A percentile compares a stretch with the other conserved stretches of the same genome.
Conservation (phyloP, 2,888 invertebrate species). For the Eumerus sabulonum region DNA sequence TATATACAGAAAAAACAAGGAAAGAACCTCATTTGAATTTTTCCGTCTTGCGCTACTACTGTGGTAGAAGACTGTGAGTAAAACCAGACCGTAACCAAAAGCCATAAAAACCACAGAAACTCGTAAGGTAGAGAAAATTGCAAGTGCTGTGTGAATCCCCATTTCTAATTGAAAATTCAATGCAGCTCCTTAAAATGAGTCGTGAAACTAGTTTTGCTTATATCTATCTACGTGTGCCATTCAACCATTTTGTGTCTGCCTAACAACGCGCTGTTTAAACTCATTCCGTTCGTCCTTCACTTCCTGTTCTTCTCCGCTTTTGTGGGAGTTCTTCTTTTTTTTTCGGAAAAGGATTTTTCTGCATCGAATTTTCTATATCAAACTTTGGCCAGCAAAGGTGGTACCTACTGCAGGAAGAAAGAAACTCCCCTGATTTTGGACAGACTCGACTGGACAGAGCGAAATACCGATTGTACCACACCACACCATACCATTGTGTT, state of each 20-base stretch:
- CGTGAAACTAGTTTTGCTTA: conserved; percentile 54
- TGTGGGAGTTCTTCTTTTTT: conserved; percentile 34
- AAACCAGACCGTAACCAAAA: not conserved
- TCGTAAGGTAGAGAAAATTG: conserved; percentile 6
- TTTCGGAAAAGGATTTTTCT: conserved; percentile 42
- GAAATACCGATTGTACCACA: conserved; percentile 41
- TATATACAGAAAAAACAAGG: not conserved
- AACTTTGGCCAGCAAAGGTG: conserved; percentile 25
- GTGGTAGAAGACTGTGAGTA: not conserved
- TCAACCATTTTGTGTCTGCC: conserved; percentile 27
- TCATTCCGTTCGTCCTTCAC: too few relatives aligned
- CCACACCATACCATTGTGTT: conserved; percentile 18
- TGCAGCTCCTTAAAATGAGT: conserved; percentile 51
- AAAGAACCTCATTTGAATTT: conserved; percentile 57
- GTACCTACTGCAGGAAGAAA: not conserved
- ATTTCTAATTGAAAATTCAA: conserved; percentile 65
- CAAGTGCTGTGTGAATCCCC: conserved; percentile 53
- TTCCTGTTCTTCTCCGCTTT: conserved; percentile 31
- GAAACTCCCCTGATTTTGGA: not conserved
- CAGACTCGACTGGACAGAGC: conserved; percentile 26
- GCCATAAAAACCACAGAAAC: not conserved
- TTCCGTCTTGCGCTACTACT: too few relatives aligned
- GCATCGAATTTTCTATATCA: conserved; percentile 57
- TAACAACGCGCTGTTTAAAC: not conserved
- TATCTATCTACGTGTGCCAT: conserved; percentile 1